These are phyloP conservation scores for Drosophila micromelanica DNA, from an alignment of 1,140 invertebrate genomes.

Conservation along the genomic window DNA sequence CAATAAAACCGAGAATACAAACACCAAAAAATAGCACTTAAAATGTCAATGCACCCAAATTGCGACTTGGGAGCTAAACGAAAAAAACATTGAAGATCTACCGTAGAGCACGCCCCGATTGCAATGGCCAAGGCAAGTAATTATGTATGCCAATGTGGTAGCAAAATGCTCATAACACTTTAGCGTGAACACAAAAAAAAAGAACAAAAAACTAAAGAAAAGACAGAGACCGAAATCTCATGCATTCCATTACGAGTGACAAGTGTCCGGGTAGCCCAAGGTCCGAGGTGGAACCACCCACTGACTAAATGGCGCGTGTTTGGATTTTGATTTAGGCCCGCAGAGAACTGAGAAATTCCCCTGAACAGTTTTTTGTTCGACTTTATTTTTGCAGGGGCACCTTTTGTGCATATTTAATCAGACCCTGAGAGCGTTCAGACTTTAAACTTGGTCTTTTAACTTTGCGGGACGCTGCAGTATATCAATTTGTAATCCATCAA, in stretches of 20 bases:
- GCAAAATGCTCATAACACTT: slow-evolving; percentile 74
- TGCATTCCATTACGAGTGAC: slow-evolving; percentile 60
- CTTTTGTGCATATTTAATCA: slow-evolving; percentile 71
- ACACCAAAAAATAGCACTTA: slow-evolving; percentile 9
- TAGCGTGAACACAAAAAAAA: slow-evolving; percentile 30
- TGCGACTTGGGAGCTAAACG: slow-evolving; percentile 17
- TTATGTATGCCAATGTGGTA: slow-evolving; percentile 76
- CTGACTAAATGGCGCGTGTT: slow-evolving; percentile 71
- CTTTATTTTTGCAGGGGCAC: slow-evolving; percentile 22
- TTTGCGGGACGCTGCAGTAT: slow-evolving; percentile 30
- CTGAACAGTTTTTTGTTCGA: slow-evolving; percentile 28
- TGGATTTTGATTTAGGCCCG: slow-evolving; percentile 73
- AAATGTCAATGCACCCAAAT: slow-evolving; percentile 65
- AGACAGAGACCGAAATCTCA: slow-evolving; percentile 40
- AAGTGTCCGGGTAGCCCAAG: slow-evolving; percentile 12
- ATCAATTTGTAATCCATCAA: slow-evolving; percentile 79
- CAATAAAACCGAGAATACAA: slow-evolving; percentile 19
- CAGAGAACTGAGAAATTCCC: slow-evolving; percentile 42
- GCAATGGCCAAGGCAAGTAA: slow-evolving; percentile 61
- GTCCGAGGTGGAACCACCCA: slow-evolving; percentile 43
- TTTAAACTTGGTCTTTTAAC: slow-evolving; percentile 12
- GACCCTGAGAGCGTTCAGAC: slow-evolving; percentile 47
- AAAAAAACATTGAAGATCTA: slow-evolving; percentile 36
- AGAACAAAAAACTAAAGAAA: not conserved
- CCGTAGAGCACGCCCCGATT: slow-evolving; percentile 52